A percentile compares a stretch with the other conserved stretches of the same genome.
These are phyloP conservation scores for Tenthredo distinguenda DNA, from an alignment of 2,888 invertebrate genomes.

Conservation along the genomic window DNA sequence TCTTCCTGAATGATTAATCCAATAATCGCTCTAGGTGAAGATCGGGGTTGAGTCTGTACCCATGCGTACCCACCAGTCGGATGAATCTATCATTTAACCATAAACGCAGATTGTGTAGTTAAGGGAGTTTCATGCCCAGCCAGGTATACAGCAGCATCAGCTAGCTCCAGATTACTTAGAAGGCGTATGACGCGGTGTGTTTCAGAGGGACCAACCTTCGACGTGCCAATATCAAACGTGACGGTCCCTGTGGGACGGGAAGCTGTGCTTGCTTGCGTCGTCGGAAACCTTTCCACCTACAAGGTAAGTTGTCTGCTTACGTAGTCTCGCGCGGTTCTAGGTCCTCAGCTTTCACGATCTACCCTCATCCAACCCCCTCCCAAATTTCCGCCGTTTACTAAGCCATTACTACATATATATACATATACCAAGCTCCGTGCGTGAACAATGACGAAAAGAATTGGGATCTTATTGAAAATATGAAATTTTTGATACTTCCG, in stretches of 20 bases:
- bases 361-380: background rate
- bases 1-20: no score
- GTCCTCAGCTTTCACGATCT: background rate
- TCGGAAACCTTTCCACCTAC: constrained; percentile 90
- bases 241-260: constrained; percentile 92
- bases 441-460: background rate
- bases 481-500: no score
- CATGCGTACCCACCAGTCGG: no score
- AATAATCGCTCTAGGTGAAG: no score
- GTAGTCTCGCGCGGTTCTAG: constrained; percentile 5
- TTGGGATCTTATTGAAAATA: background rate
- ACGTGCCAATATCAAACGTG: constrained; percentile 89
- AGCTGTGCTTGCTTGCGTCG: constrained; percentile 89
- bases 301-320: constrained; percentile 83
- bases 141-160: constrained; percentile 3
- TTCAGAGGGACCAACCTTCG: constrained; percentile 91
- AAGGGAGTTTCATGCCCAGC: background rate
- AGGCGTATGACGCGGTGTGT: constrained; percentile 67
- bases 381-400: background rate
- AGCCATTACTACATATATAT: background rate
- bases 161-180: constrained; percentile 58
- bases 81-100: background rate
- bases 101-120: constrained; percentile 18
- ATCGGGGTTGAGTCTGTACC: no score
- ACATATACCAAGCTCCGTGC: background rate